Evolutionary conservation across 2,888 invertebrate genomes (phyloP), one percentile per base, ranked within the genome.

Genomic region (Quadriops clusia): DNA sequence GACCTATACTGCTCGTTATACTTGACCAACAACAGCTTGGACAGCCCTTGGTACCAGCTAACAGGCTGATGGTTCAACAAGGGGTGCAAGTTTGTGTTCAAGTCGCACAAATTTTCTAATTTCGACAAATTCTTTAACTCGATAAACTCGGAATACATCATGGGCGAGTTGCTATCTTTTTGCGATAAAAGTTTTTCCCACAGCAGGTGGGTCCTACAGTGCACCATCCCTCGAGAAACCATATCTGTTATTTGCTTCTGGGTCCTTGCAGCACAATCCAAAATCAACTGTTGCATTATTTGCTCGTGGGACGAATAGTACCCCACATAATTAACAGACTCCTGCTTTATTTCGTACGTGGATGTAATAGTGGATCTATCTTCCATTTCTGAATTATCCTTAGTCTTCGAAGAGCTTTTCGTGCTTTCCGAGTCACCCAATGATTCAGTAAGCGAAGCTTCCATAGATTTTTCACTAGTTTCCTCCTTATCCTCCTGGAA

Each of bases 241-340:
- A 79, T 72, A 15, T 65, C 63, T 12, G 59, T 57, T 18, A 80
- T 72, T 40, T 69, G 66, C 23, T 59, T 59, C 25, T 67, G 64
- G 1, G 71, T 71, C 3, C 61, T 61, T 12, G 58, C 52, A 1
- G 72, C 72, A 47, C 73, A 72, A 17, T 70, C 66, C 43, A 65
- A 54, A 32, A 74, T 72, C 33, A 72, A 53, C 42, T 70, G 66
- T 39, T 74, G 72, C 72, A 76, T 74, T 7, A 70, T 50, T 47
- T 74, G 72, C 43, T 77, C 77, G 44, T 77, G 75, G 0, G 70
- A 70, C 1, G 76, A 75, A 52, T 73, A 77, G 46, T 76, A 77
- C 5, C 76, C 78, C 25, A 78, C 58, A 56, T 79, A 79, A 55
- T 77, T 74, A 8, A 77, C 70, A 6, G 67, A 67, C 50, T 76